Evolutionary conservation across 1,140 invertebrate genomes (phyloP), one percentile per base, ranked within the genome.

Genomic region (Drosophila arizonae): DNA sequence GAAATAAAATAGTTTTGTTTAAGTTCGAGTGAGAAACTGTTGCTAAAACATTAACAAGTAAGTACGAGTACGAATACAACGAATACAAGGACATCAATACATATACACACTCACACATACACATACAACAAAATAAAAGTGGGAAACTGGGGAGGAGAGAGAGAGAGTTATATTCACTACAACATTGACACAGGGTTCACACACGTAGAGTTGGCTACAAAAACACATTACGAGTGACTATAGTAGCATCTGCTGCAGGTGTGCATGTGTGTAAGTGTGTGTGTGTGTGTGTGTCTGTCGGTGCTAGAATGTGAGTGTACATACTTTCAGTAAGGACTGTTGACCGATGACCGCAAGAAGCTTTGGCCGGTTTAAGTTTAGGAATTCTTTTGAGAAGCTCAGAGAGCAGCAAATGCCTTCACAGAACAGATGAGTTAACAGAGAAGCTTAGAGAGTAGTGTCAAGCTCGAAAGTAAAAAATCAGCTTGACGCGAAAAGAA

Each of bases 161-260:
- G 43, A 10, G 43, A 45, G 43, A 26, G 9, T 21, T 28, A 33
- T 33, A 57, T 57, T 57, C 57, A 55, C 67, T 69, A 70, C 67
- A 58, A 21, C 30, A 36, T 36, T 15, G 30, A 33, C 43, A 43
- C 57, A 33, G 51, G 54, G 50, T 64, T 39, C 60, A 64, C 63
- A 72, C 69, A 67, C 45, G 57, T 39, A 58, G 41, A 56, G 50
- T 48, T 48, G 56, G 45, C 69, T 72, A 72, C 50, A 55, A 50
- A 72, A 67, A 67, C 46, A 67, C 48, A 67, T 72, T 72, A 72
- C 63, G 55, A 72, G 30, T 66, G 58, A 72, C 55, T 39, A 33
- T 1, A 33, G 33, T 33, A 60, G 63, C 54, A 62, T 54, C 36
- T 54, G 57, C 46, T 45, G 69, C 54, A 72, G 54, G 51, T 63